Conservation (phyloP, 2,113 vertebrate species). For the Grantiella picta region DNA sequence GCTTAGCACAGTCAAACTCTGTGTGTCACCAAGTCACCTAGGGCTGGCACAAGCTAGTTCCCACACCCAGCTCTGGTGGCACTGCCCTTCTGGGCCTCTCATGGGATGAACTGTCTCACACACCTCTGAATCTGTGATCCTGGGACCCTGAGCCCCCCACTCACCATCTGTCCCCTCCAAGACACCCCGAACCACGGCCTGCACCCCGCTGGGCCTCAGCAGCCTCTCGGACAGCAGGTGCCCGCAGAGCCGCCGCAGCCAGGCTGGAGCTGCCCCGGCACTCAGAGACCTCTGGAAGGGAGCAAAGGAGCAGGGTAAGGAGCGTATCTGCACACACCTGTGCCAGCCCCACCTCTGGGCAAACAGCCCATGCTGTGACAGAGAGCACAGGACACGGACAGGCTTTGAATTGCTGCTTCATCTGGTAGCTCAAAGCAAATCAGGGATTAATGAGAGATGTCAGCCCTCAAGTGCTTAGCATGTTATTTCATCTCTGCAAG, state of each 20-base stretch:
- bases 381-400: neutral
- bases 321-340: accelerated
- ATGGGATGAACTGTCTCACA: neutral
- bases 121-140: neutral
- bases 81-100: neutral
- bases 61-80: neutral
- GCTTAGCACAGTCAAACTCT: neutral
- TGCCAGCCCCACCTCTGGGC: neutral
- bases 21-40: neutral
- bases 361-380: neutral
- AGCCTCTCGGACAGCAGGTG: conserved; percentile 89
- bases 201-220: conserved; percentile 83
- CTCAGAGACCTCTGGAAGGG: neutral
- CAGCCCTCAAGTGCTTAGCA: neutral
- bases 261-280: conserved; percentile 66
- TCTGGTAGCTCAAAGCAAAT: neutral
- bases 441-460: neutral
- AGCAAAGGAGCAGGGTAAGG: neutral
- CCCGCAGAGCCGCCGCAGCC: conserved; percentile 89
- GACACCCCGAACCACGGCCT: conserved; percentile 86
- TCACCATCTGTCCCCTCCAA: conserved; percentile 86
- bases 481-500: neutral
- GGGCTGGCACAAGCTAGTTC: neutral
- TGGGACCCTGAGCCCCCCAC: neutral
- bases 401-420: neutral